These are phyloP conservation scores for Oenanthe melanoleuca DNA, from an alignment of 2,113 vertebrate genomes.

Conservation along the genomic window DNA sequence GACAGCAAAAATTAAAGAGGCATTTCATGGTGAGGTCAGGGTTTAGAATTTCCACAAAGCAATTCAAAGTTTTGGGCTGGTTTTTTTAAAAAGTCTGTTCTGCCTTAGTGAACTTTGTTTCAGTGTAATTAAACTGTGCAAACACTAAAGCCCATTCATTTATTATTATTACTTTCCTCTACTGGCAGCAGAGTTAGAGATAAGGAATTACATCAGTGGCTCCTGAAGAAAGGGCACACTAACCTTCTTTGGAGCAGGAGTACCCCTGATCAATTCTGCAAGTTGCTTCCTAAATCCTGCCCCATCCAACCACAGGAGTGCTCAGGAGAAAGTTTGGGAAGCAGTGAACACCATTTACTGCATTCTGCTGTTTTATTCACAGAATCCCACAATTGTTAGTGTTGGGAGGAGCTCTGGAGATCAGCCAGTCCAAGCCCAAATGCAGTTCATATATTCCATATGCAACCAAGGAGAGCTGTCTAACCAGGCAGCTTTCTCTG, in stretches of 20 bases:
- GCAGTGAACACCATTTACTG: background rate
- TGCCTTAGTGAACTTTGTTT: background rate
- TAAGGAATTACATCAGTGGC: background rate
- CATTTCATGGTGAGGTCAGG: background rate
- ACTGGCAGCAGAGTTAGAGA: background rate
- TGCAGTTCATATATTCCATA: background rate
- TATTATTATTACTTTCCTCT: background rate
- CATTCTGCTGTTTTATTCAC: background rate
- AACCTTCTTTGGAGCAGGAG: background rate
- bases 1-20: background rate
- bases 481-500: background rate
- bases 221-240: background rate
- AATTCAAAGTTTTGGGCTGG: background rate
- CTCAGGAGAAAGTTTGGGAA: background rate
- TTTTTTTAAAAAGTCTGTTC: background rate
- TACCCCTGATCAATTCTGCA: background rate
- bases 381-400: background rate
- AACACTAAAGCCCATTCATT: background rate
- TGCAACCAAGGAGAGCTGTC: background rate
- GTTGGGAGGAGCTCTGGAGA: background rate
- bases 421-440: background rate
- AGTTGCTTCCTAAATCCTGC: background rate
- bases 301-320: background rate
- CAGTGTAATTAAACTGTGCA: background rate
- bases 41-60: background rate